A percentile compares a stretch with the other conserved stretches of the same genome.
phyloP scores from a whole-genome alignment of 2,113 vertebrate genomes.

The Collichthys lucidus region DNA sequence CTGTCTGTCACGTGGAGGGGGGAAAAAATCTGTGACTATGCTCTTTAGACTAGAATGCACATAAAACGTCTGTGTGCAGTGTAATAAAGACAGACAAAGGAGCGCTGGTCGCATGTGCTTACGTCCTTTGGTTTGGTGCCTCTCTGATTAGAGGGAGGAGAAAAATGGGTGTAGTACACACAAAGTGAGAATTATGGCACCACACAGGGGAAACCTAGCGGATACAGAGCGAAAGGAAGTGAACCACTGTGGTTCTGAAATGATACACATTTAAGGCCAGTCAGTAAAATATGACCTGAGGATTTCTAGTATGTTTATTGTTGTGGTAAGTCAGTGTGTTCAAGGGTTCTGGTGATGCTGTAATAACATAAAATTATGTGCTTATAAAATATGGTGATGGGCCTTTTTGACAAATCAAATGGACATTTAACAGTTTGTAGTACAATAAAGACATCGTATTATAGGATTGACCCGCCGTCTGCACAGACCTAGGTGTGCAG shows the following conservation, averaged over 20 bases:
- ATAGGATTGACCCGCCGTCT: background rate
- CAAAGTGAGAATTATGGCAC: slow-evolving; percentile 58
- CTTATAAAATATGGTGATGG: slow-evolving; percentile 31
- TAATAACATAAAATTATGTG: slow-evolving; percentile 49
- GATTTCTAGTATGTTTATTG: slow-evolving; percentile 48
- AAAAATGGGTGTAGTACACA: slow-evolving; percentile 5
- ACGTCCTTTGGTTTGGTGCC: slow-evolving; percentile 25
- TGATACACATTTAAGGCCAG: slow-evolving; percentile 32
- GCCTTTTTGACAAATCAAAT: slow-evolving; percentile 4
- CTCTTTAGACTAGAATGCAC: background rate
- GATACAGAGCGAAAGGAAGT: slow-evolving; percentile 33
- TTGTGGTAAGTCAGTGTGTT: slow-evolving; percentile 38
- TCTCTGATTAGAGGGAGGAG: slow-evolving; percentile 41
- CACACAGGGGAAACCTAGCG: slow-evolving; percentile 53
- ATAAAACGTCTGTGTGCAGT: slow-evolving; percentile 3
- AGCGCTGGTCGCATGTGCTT: slow-evolving; percentile 13
- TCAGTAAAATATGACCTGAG: slow-evolving; percentile 37
- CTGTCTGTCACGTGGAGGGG: background rate
- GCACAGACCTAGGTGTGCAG: background rate
- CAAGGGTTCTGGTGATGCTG: background rate
- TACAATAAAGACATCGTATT: background rate
- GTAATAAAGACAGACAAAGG: slow-evolving; percentile 27
- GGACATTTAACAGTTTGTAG: background rate
- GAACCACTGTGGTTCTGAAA: slow-evolving; percentile 49
- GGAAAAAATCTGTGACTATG: background rate